Evolutionary conservation across 2,888 invertebrate species (phyloP), one percentile per base, ranked within the genome.

Genomic region (Tenthredo notha): DNA sequence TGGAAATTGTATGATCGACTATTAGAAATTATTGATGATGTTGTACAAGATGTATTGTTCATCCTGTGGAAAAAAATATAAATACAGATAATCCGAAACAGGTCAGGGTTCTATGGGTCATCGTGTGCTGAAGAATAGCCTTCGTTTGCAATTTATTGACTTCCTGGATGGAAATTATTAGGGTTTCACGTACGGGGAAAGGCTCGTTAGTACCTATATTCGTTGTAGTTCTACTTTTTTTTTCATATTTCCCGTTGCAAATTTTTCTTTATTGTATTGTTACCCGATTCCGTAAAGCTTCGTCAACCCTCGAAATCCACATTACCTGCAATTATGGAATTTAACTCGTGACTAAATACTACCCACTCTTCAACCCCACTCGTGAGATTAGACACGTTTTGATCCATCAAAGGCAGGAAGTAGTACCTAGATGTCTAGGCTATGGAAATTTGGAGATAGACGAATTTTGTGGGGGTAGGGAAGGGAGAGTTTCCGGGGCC

Each of bases 391-490:
- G 40, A 33, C 61, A 12, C 40, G 67, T 65, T 58, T 80, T 67
- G 29, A 83, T 40, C 37, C 82, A n/a, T 47, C 47, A 83, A 67
- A 80, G 29, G 65, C 47, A 47, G 61, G 50, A 43, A 67, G 21
- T 25, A 12, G 15, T 25, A n/a, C 12, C 37, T 40, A 43, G 12
- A 80, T 54, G 21, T 37, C 12, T 58, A 50, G 29, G 61, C 21
- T 80, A 83, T 70, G 82, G 82, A 70, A 83, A 83, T 83, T 83
- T 25, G 67, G 83, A 70, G 83, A 83, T 70, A 82, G 83, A 83
- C 67, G 47, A 70, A 83, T 67, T 29, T 37, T n/a, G 47, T 18
- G 25, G 21, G 10, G 82, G 58, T 29, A n/a, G 70, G 10, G 15
- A 18, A 70, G 70, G n/a, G 37, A 29, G n/a, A 29, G 50, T 54